Evolutionary conservation across 2,113 vertebrate genomes (phyloP).

Genomic region (Eptesicus fuscus): DNA sequence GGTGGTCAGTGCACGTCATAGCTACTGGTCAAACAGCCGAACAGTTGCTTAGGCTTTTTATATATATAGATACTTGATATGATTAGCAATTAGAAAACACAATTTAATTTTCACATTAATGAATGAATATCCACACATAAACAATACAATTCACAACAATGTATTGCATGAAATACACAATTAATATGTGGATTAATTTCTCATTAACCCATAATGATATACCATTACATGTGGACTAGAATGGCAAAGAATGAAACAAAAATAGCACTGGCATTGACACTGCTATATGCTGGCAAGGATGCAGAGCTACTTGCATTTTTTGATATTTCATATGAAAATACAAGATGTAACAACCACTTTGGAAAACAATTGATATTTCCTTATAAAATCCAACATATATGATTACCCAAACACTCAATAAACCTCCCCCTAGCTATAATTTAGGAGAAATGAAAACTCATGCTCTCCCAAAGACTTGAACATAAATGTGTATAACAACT

Average conservation of each 20-base stretch:
- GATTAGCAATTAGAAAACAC: neutral
- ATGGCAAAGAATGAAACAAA: neutral
- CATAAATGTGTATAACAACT: neutral
- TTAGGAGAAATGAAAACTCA: neutral
- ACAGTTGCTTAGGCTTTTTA: no score
- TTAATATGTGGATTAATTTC: neutral
- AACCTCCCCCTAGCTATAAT: neutral
- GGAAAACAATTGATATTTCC: neutral
- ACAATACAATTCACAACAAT: neutral
- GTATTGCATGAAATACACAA: neutral
- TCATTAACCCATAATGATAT: neutral
- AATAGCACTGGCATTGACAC: neutral
- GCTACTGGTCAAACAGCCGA: no score
- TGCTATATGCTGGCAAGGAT: neutral
- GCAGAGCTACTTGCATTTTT: neutral
- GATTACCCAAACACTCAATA: neutral
- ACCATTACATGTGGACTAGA: neutral
- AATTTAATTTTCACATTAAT: neutral
- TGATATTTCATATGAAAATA: neutral
- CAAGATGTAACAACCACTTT: neutral
- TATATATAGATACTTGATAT: neutral
- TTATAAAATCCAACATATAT: neutral
- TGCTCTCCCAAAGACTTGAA: neutral
- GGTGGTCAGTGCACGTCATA: no score
- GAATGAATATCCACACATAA: neutral